Evolutionary conservation across 2,113 vertebrate species (phyloP), one percentile per base, ranked within the genome.

Genomic region (Coracopsis vasa): DNA sequence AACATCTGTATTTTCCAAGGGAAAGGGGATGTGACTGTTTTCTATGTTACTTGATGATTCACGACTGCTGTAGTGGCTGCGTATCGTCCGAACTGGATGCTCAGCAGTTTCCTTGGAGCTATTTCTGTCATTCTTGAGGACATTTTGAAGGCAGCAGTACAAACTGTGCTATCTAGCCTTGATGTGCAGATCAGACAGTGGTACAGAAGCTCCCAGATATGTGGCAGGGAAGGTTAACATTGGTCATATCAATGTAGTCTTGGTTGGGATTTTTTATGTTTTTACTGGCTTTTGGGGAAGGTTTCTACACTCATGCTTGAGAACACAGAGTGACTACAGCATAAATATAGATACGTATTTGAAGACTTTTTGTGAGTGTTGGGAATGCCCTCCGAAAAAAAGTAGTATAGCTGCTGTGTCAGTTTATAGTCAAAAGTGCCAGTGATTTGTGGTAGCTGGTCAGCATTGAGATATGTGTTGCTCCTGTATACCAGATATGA

Each of bases 41-140:
- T 51, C n/a, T 0, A 0, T 66, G 13, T 53, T 84, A 35, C 37
- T 12, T 62, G 27, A 2, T 67, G 41, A 33, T 85, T 85, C 16
- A 37, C 64, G 33, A 13, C 56, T 2, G 2, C 2, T 0, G 0
- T 21, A 45, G 27, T 54, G 35, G 50, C 62, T 58, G 56, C 13
- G 0, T 35, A 16, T 24, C 6, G 1, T 66, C 71, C 4, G 0
- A 1, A 6, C 42, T 88, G 64, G n/a, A 11, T 45, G 35, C 44
- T 88, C 47, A 42, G 67, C 25, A 83, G 33, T 50, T 78, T 29
- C 21, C 47, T 73, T 67, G 61, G 20, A 69, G 51, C 51, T n/a
- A 9, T 47, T 74, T 54, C 35, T 70, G 28, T 31, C 33, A 14
- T n/a, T 92, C 61, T 54, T 17, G 73, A 35, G 71, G 51, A 21